These are phyloP conservation scores for Vannuccia rotundouncinata DNA, from an alignment of 2,888 invertebrate genomes.

Conservation along the genomic window DNA sequence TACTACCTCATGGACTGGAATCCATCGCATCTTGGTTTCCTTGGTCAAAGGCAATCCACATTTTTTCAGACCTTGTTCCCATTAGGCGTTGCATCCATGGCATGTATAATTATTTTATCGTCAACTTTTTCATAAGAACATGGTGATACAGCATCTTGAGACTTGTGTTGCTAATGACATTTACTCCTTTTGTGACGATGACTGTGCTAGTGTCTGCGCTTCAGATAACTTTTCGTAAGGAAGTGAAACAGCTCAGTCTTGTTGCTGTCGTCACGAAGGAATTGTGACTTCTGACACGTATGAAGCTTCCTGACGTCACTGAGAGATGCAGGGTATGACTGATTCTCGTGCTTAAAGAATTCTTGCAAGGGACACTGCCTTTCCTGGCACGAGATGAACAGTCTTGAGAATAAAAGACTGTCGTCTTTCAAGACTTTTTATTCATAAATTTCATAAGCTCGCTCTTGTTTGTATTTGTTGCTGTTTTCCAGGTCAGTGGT, in stretches of 20 bases:
- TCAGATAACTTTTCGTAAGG: conserved; percentile 40
- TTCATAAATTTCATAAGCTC: background rate
- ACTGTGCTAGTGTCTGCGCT: conserved; percentile 30
- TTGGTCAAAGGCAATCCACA: conserved; percentile 14
- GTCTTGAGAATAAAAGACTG: background rate
- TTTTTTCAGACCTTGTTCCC: background rate
- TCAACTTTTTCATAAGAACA: background rate
- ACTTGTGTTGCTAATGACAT: conserved; percentile 12
- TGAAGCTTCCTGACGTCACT: conserved; percentile 39
- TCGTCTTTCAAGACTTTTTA: background rate
- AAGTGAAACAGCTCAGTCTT: conserved; percentile 42
- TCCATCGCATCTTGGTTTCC: conserved; percentile 30
- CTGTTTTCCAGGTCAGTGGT: background rate
- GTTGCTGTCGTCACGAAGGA: conserved; percentile 41
- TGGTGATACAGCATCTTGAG: background rate
- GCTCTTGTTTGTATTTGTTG: background rate
- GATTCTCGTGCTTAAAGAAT: conserved; percentile 21
- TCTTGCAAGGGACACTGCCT: conserved; percentile 7
- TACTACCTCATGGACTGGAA: conserved; percentile 32
- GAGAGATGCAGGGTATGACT: conserved; percentile 2
- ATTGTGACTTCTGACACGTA: conserved; percentile 41
- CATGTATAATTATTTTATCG: background rate
- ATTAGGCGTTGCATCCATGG: background rate
- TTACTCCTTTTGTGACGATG: conserved; percentile 30
- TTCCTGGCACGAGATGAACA: background rate